Evolutionary conservation across 2,888 invertebrate genomes (phyloP), one percentile per base, ranked within the genome.

Genomic region (Pristionchus japonicus): DNA sequence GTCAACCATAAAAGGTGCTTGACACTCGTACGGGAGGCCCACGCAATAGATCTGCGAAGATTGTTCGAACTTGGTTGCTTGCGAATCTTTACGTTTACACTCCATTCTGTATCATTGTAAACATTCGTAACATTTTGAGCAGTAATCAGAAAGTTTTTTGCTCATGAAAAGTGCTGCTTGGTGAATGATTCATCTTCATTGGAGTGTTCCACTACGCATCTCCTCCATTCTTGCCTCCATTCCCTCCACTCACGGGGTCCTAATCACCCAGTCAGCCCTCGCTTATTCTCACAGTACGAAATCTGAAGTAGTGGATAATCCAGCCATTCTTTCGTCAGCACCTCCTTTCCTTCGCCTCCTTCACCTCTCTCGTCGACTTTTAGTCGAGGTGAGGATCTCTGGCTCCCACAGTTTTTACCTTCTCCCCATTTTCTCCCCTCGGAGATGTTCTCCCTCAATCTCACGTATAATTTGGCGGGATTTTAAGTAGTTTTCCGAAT

Each of bases 1-100:
- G 74, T 74, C 74, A 74, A 74, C 74, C 74, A 74, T 74, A 74
- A 74, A 74, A 40, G 23, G 74, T 74, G 74, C 40, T 74, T 74
- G 74, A 74, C 74, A 74, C 70, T 20, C 31, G 70, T 17, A 34
- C 27, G 64, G 27, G 17, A 3, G 40, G n/a, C 74, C 74, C 37
- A 74, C 74, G 43, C 20, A 74, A 20, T 13, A 37, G 17, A 40
- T 74, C 37, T 6, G 20, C 27, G 64, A 64, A 64, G 9, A 4
- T 57, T 23, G 4, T 23, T 15, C 20, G 4, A 57, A 20, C 20
- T 57, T n/a, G n/a, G n/a, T n/a, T n/a, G n/a, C n/a, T n/a, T n/a
- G n/a, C n/a, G n/a, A n/a, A n/a, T n/a, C n/a, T n/a, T n/a, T n/a
- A n/a, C n/a, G n/a, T n/a, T n/a, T n/a, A n/a, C n/a, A n/a, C n/a